Percentiles rank a stretch among this genome's conserved stretches.
These are phyloP conservation scores for Vanessa cardui DNA, from an alignment of 2,888 invertebrate species.

Conservation along the genomic window DNA sequence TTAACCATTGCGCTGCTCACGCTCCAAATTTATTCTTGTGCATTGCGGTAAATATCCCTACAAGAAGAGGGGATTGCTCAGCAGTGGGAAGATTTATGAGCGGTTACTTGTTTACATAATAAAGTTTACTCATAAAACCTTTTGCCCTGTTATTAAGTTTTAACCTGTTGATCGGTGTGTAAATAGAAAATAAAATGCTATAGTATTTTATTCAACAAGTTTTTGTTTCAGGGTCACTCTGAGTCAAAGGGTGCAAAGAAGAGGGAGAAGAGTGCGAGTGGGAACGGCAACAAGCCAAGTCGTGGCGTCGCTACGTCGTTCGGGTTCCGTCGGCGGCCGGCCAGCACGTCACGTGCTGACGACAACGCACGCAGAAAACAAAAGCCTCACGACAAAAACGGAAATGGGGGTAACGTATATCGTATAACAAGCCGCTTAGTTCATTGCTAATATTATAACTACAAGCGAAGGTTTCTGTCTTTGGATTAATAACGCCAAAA, in stretches of 20 bases:
- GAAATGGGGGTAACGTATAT: constrained; percentile 68
- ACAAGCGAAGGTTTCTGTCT: no score
- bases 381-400: constrained; percentile 74
- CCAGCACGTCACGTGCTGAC: constrained; percentile 75
- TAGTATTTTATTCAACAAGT: not conserved
- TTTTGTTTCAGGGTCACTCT: constrained; percentile 80
- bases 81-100: no score
- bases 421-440: not conserved
- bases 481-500: no score
- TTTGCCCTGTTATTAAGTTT: no score
- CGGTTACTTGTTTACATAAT: no score
- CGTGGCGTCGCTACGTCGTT: constrained; percentile 92
- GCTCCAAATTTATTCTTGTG: no score
- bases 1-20: no score
- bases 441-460: no score
- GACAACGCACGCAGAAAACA: constrained; percentile 72
- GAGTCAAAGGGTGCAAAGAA: constrained; percentile 85
- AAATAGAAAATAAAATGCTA: not conserved
- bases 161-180: no score
- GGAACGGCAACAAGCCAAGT: constrained; percentile 79
- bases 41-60: no score
- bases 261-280: constrained; percentile 72
- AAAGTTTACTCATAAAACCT: no score
- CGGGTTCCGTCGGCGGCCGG: constrained; percentile 88
- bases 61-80: no score